These are phyloP conservation scores for Intellagama lesueurii DNA, from an alignment of 2,797 vertebrate species.

Conservation along the genomic window DNA sequence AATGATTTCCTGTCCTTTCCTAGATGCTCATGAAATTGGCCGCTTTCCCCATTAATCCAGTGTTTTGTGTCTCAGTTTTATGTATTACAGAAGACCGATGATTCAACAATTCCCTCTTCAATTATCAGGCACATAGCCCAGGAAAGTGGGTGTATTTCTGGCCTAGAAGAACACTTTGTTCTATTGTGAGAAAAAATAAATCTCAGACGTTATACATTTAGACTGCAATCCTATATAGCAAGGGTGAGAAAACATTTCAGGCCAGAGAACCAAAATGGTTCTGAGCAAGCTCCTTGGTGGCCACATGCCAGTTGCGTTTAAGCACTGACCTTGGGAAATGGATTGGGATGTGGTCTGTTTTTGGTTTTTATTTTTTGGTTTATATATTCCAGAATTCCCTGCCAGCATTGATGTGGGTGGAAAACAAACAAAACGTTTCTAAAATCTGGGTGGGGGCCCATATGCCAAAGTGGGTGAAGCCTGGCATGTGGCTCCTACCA, in stretches of 20 bases:
- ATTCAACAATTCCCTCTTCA: slow-evolving; percentile 65
- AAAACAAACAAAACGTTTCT: too few species aligned
- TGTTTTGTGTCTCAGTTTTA: slow-evolving; percentile 52
- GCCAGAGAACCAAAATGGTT: background rate
- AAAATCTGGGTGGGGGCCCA: too few species aligned
- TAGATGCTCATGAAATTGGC: background rate
- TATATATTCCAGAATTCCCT: background rate
- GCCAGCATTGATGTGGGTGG: background rate
- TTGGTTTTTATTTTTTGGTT: too few species aligned
- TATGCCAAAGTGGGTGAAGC: too few species aligned
- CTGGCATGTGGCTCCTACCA: background rate
- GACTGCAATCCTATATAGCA: background rate
- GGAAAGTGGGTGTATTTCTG: slow-evolving; percentile 55
- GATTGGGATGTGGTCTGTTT: too few species aligned
- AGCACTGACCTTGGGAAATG: background rate
- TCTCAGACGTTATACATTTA: background rate
- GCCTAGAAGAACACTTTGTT: slow-evolving; percentile 20
- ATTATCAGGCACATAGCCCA: slow-evolving; percentile 30
- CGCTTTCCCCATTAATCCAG: slow-evolving; percentile 47
- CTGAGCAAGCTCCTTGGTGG: background rate
- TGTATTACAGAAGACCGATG: slow-evolving; percentile 55
- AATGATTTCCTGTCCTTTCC: slow-evolving; percentile 1
- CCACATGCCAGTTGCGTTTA: background rate
- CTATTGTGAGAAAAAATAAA: slow-evolving; percentile 28
- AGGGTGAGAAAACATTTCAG: background rate